Conservation (phyloP, 2,797 vertebrate species). For the Myripristis murdjan region DNA sequence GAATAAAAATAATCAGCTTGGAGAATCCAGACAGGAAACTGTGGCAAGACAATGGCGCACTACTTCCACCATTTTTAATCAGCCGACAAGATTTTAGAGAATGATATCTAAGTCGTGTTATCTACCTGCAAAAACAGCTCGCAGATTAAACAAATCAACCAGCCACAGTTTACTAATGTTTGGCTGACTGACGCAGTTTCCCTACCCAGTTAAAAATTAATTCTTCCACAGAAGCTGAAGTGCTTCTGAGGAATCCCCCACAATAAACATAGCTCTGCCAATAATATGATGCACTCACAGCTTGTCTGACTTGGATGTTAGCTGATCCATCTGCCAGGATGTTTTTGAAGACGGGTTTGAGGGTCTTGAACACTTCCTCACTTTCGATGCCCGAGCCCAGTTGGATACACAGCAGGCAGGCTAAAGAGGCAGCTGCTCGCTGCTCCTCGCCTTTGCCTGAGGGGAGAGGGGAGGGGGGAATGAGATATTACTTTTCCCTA, state of each 20-base stretch:
- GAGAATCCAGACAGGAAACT: too few relatives aligned
- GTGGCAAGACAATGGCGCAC: too few relatives aligned
- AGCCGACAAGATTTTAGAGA: too few relatives aligned
- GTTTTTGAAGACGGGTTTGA: slow-evolving; percentile 94
- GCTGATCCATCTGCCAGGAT: slow-evolving; percentile 93
- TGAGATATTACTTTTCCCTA: neutral
- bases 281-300: slow-evolving; percentile 84
- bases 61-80: too few relatives aligned
- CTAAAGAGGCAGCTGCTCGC: slow-evolving; percentile 91
- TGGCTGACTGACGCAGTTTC: neutral
- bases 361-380: slow-evolving; percentile 95
- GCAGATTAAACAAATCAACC: neutral
- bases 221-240: neutral
- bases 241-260: neutral
- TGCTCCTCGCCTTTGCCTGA: slow-evolving; percentile 96
- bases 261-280: neutral
- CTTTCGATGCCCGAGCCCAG: slow-evolving; percentile 96
- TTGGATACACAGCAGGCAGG: slow-evolving; percentile 95
- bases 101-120: too few relatives aligned
- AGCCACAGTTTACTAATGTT: neutral
- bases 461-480: neutral
- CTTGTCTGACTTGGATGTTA: slow-evolving; percentile 92
- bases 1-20: too few relatives aligned
- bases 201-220: neutral
- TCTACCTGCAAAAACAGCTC: neutral